Conservation (phyloP, 2,888 invertebrate species). For the Imbricaverruca yamaguchii region DNA sequence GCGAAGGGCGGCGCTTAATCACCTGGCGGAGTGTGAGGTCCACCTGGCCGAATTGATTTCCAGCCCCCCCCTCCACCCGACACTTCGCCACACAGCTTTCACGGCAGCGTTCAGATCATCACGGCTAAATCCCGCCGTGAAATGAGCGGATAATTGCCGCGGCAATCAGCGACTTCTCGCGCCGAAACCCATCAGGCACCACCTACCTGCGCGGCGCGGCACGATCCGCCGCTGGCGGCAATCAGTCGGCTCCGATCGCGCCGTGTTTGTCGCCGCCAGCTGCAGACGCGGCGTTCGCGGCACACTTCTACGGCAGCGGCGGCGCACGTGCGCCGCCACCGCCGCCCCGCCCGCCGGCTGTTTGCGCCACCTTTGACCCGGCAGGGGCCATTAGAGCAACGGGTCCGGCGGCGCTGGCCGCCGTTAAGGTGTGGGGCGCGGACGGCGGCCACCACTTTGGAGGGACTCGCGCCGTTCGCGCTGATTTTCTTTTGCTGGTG, state of each 20-base stretch:
- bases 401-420: no score
- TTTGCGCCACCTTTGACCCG: constrained; percentile 1
- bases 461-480: no score
- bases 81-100: no score
- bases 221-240: neutral
- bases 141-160: no score
- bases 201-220: neutral
- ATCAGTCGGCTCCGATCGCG: neutral
- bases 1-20: no score
- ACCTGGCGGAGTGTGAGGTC: no score
- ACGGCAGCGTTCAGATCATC: no score
- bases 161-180: no score
- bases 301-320: constrained; percentile 2
- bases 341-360: neutral
- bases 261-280: neutral
- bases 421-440: neutral
- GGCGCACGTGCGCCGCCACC: neutral
- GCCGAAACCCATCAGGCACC: neutral
- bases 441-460: neutral
- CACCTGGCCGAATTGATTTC: no score
- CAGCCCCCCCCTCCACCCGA: no score
- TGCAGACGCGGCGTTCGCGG: neutral
- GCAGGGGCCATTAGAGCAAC: neutral
- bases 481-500: neutral
- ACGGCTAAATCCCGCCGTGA: no score